Percentiles rank a stretch among this genome's conserved stretches.
Conservation (phyloP, 1,140 invertebrate genomes). For the Antheraea pernyi region DNA sequence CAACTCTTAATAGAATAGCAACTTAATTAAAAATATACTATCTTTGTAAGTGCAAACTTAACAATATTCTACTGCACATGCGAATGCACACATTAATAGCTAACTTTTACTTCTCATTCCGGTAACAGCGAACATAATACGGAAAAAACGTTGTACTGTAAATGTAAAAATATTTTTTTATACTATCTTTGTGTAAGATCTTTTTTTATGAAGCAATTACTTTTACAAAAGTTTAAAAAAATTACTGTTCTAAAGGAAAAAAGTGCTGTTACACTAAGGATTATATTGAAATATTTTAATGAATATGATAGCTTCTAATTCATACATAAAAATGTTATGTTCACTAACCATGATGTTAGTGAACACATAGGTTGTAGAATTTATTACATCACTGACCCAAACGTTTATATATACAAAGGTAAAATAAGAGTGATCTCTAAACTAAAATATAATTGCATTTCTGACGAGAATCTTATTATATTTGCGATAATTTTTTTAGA, state of each 20-base stretch:
- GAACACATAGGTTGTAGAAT: too few species aligned
- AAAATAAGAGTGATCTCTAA: too few species aligned
- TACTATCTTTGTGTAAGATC: background rate
- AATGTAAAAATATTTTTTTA: background rate
- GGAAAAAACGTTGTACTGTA: background rate
- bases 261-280: too few species aligned
- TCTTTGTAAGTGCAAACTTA: background rate
- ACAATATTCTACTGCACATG: background rate
- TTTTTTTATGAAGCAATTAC: background rate
- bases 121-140: background rate
- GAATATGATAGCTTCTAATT: too few species aligned
- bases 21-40: background rate
- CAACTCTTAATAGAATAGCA: background rate
- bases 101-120: slow-evolving; percentile 4
- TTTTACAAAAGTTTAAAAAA: background rate
- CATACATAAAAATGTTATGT: too few species aligned
- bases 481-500: background rate
- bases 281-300: too few species aligned
- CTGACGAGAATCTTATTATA: background rate
- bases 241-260: background rate
- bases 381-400: too few species aligned
- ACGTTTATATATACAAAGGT: too few species aligned
- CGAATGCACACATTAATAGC: background rate
- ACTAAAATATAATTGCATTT: too few species aligned
- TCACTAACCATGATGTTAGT: too few species aligned